Evolutionary conservation across 2,888 invertebrate species (phyloP).

Genomic region (Lithosia quadra): DNA sequence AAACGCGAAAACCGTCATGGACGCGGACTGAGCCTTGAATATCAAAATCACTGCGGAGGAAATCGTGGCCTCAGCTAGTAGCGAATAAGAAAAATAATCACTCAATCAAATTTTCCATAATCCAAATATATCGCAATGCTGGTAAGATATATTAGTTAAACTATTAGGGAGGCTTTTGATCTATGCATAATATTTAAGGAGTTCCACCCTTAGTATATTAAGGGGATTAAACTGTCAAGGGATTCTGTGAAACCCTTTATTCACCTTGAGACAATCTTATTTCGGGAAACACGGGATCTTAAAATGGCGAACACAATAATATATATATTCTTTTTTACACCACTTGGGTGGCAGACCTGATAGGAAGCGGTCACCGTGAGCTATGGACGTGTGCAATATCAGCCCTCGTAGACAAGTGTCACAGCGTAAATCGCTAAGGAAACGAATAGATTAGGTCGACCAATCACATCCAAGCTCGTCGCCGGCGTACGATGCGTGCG

Average conservation of each 20-base stretch:
- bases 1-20: too few relatives aligned
- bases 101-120: not conserved
- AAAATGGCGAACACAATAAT: conserved; percentile 19
- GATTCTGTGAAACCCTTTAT: conserved; percentile 39
- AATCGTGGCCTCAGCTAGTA: too few relatives aligned
- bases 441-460: too few relatives aligned
- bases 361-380: too few relatives aligned
- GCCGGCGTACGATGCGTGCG: too few relatives aligned
- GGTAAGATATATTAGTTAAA: conserved; percentile 16
- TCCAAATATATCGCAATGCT: not conserved
- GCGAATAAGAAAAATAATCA: not conserved
- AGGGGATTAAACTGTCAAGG: conserved; percentile 57
- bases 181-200: conserved; percentile 42
- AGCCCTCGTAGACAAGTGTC: too few relatives aligned
- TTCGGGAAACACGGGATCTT: conserved; percentile 16
- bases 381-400: too few relatives aligned
- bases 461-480: too few relatives aligned
- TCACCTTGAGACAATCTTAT: conserved; percentile 52
- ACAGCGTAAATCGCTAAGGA: too few relatives aligned
- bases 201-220: conserved; percentile 53
- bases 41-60: too few relatives aligned
- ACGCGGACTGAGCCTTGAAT: too few relatives aligned
- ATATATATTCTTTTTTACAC: not conserved
- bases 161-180: conserved; percentile 22
- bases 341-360: too few relatives aligned